Percentiles rank a stretch among this genome's conserved stretches.
Conservation (phyloP, 2,797 vertebrate genomes). For the Acipenser ruthenus region DNA sequence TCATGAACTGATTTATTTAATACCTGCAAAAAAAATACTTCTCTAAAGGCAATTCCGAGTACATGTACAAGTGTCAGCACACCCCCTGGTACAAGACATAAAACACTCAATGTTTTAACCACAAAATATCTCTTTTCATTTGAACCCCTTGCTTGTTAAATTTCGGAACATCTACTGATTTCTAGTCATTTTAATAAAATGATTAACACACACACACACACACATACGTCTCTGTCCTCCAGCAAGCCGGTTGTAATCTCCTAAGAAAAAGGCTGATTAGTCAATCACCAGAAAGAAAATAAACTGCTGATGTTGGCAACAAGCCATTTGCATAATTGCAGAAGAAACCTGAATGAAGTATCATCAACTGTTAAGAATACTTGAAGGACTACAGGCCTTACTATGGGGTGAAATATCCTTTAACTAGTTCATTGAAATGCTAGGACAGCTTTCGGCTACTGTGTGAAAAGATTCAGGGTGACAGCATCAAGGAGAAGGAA, state of each 20-base stretch:
- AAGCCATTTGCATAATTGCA: slow-evolving; percentile 31
- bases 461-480: slow-evolving; percentile 40
- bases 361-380: slow-evolving; percentile 32
- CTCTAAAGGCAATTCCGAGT: no score
- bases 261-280: slow-evolving; percentile 16
- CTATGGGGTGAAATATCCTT: slow-evolving; percentile 33
- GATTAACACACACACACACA: neutral
- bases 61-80: no score
- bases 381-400: slow-evolving; percentile 27
- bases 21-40: no score
- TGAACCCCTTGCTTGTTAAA: no score
- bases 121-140: no score
- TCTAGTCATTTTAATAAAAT: neutral
- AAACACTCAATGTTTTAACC: no score
- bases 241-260: slow-evolving; percentile 9
- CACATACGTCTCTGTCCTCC: neutral
- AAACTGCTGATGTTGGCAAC: slow-evolving; percentile 29
- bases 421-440: slow-evolving; percentile 37
- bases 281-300: slow-evolving; percentile 11
- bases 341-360: slow-evolving; percentile 46
- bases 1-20: no score
- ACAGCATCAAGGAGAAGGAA: slow-evolving; percentile 33
- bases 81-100: no score
- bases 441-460: slow-evolving; percentile 38
- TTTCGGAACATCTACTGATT: neutral